Evolutionary conservation across 64 coral and sea anemone species (phyloP), one percentile per base, ranked within the genome.

Genomic region (Exaiptasia diaphana): DNA sequence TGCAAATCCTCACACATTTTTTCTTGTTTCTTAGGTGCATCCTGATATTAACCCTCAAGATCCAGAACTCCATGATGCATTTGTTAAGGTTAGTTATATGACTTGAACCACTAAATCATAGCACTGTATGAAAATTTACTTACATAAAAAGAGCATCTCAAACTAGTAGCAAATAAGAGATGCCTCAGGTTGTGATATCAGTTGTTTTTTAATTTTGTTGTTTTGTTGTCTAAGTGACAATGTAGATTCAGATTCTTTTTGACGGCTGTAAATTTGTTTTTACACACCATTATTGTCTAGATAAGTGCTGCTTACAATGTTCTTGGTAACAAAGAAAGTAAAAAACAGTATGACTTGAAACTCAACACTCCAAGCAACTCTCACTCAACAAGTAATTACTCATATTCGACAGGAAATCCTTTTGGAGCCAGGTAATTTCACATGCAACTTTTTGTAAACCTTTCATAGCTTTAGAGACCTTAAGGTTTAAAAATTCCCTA

Each of bases 21-120:
- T 10, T 74, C 14, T 74, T 83, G 11, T n/a, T 26, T 14, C 32
- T 20, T 48, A 86, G 83, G 60, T 45, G 5, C 83, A 86, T 50
- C 83, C 83, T 38, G 83, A 86, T 44, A 67, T 67, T 14, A 50
- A 86, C 77, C 83, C 83, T 38, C 30, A 25, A 28, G 74, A 86
- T 33, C 83, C 83, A 53, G 83, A 77, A 62, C 73, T 77, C 3
- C 83, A 86, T 54, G 36, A 77, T 26, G 57, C 54, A 39, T 86
- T 86, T 68, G 60, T 86, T 1, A 57, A 86, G 73, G 83, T 86
- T 76, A 65, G 33, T 26, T 5, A 17, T 38, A 52, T 52, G n/a
- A n/a, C n/a, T n/a, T n/a, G n/a, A n/a, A 52, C 49, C n/a, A 52
- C 10, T n/a, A 10, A 52, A n/a, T 52, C n/a, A 52, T 52, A 12